Conservation (phyloP, 2,113 vertebrate species). For the Ciconia maguari region DNA sequence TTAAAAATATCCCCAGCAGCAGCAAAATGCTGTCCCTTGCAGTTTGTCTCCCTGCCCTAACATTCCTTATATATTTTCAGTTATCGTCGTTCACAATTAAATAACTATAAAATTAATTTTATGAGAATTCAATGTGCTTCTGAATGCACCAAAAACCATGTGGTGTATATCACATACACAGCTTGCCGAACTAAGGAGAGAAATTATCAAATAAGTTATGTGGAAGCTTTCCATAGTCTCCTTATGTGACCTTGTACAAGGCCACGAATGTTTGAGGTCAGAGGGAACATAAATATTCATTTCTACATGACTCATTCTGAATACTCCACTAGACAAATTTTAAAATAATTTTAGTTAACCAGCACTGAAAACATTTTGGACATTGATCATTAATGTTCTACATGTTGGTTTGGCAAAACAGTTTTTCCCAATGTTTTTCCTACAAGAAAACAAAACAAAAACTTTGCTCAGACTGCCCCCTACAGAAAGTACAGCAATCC, state of each 20-base stretch:
- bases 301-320: slow-evolving; percentile 71
- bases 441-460: slow-evolving; percentile 33
- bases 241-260: slow-evolving; percentile 80
- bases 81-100: slow-evolving; percentile 61
- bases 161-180: slow-evolving; percentile 53
- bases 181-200: slow-evolving; percentile 45
- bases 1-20: slow-evolving; percentile 53
- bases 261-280: slow-evolving; percentile 78
- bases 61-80: slow-evolving; percentile 39
- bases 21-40: slow-evolving; percentile 43
- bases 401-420: slow-evolving; percentile 17
- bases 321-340: slow-evolving; percentile 63
- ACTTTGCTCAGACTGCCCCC: slow-evolving; percentile 58
- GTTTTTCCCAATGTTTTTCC: not conserved
- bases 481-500: slow-evolving; percentile 26
- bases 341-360: slow-evolving; percentile 70
- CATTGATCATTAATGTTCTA: slow-evolving; percentile 11
- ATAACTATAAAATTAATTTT: slow-evolving; percentile 52
- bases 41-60: slow-evolving; percentile 20
- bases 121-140: slow-evolving; percentile 40
- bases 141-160: slow-evolving; percentile 50
- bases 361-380: slow-evolving; percentile 62
- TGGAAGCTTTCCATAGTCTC: slow-evolving; percentile 81
- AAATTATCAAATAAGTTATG: slow-evolving; percentile 71
- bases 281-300: slow-evolving; percentile 72